Evolutionary conservation across 2,888 invertebrate species (phyloP).

Genomic region (Idaea aversata): DNA sequence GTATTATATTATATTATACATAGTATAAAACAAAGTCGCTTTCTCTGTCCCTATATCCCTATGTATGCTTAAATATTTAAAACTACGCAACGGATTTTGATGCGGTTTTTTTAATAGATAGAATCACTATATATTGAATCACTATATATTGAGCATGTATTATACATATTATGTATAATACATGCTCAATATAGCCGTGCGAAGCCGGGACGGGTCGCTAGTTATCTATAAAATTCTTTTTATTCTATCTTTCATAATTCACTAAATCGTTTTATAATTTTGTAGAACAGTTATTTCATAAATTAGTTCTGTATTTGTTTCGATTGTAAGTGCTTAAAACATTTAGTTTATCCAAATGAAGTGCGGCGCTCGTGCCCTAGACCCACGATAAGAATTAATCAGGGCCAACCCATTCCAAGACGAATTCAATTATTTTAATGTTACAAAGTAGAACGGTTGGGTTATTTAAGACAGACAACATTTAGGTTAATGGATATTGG

Average conservation of each 20-base stretch:
- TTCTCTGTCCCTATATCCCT: too few relatives aligned
- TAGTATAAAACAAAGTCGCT: too few relatives aligned
- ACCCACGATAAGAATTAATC: slow-evolving; percentile 34
- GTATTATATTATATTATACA: too few relatives aligned
- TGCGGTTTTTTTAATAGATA: too few relatives aligned
- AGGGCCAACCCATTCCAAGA: slow-evolving; percentile 32
- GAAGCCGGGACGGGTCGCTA: too few relatives aligned
- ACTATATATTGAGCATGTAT: too few relatives aligned
- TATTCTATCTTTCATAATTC: not conserved
- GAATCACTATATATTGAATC: too few relatives aligned
- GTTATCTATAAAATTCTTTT: not conserved
- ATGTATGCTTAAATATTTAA: too few relatives aligned
- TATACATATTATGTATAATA: too few relatives aligned
- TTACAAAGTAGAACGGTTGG: slow-evolving; percentile 33
- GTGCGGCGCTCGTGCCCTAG: slow-evolving; percentile 21
- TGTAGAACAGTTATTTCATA: not conserved
- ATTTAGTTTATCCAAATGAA: slow-evolving; percentile 29
- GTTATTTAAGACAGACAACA: slow-evolving; percentile 35
- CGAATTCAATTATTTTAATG: slow-evolving; percentile 36
- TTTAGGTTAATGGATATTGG: slow-evolving; percentile 35
- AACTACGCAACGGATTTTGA: too few relatives aligned
- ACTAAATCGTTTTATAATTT: not conserved
- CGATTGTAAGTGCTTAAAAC: slow-evolving; percentile 7
- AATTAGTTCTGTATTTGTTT: not conserved
- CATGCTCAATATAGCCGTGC: too few relatives aligned